These are phyloP conservation scores for Poecilus cupreus DNA, from an alignment of 2,888 invertebrate genomes.

Conservation along the genomic window DNA sequence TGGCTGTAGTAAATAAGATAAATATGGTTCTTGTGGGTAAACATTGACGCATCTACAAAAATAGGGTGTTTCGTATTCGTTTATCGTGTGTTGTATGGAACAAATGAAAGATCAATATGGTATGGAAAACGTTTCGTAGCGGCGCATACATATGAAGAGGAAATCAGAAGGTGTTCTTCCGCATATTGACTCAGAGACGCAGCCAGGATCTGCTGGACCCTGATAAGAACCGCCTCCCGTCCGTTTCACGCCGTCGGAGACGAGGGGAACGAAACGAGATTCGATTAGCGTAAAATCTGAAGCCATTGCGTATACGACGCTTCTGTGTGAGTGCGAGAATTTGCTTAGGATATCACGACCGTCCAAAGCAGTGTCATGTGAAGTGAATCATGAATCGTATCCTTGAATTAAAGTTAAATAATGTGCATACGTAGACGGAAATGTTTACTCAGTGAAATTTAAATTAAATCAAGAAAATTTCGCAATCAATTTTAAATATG, in stretches of 20 bases:
- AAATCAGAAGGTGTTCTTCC: slow-evolving; percentile 58
- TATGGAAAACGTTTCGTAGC: slow-evolving; percentile 35
- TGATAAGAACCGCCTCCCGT: slow-evolving; percentile 66
- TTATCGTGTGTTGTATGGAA: slow-evolving; percentile 33
- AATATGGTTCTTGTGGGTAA: not conserved
- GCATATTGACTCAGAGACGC: slow-evolving; percentile 58
- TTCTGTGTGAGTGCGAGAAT: slow-evolving; percentile 27
- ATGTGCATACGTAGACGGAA: not conserved
- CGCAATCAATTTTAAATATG: not conserved
- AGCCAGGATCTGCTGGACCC: slow-evolving; percentile 67
- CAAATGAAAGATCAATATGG: slow-evolving; percentile 56
- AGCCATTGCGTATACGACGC: slow-evolving; percentile 45
- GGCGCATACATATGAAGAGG: slow-evolving; percentile 52
- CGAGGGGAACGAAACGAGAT: slow-evolving; percentile 13
- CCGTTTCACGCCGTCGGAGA: slow-evolving; percentile 55
- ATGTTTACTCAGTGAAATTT: slow-evolving; percentile 22
- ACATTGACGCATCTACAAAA: not conserved
- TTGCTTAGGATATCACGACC: slow-evolving; percentile 53
- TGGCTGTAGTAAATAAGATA: not conserved
- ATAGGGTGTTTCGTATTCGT: not conserved
- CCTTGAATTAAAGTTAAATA: not conserved
- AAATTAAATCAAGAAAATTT: not conserved
- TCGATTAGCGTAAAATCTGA: slow-evolving; percentile 55
- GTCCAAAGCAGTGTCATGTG: slow-evolving; percentile 12
- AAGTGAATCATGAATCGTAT: slow-evolving; percentile 13